These are phyloP conservation scores for Dendrolimus pini DNA, from an alignment of 2,888 invertebrate species.

Conservation along the genomic window DNA sequence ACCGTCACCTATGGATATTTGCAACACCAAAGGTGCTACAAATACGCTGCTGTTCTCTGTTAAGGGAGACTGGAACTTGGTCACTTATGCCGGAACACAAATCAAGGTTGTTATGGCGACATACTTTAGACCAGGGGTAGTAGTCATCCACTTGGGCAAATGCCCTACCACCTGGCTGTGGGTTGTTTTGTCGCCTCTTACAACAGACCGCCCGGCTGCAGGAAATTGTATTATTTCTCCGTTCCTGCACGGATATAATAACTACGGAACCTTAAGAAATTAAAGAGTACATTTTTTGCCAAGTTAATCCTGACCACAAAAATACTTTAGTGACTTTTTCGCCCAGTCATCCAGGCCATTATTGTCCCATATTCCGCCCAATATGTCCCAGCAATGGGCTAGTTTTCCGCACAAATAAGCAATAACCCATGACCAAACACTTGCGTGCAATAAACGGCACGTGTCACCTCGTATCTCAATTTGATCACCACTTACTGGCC, in stretches of 20 bases:
- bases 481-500: constrained; percentile 54
- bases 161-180: too few species aligned
- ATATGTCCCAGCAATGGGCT: neutral
- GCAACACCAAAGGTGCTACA: too few species aligned
- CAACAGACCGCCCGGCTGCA: too few species aligned
- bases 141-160: too few species aligned
- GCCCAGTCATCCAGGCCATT: neutral
- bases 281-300: neutral
- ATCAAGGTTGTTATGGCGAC: too few species aligned
- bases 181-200: too few species aligned
- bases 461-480: constrained; percentile 69
- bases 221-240: too few species aligned
- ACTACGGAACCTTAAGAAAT: neutral
- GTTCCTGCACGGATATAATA: neutral
- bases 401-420: constrained; percentile 63
- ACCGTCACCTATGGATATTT: too few species aligned
- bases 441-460: constrained; percentile 68
- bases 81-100: too few species aligned
- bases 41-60: too few species aligned
- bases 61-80: too few species aligned
- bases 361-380: neutral
- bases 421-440: constrained; percentile 69
- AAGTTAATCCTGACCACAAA: neutral
- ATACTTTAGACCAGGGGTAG: too few species aligned
- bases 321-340: neutral